Conservation (phyloP, 2,113 vertebrate genomes). For the Beaufortia kweichowensis region DNA sequence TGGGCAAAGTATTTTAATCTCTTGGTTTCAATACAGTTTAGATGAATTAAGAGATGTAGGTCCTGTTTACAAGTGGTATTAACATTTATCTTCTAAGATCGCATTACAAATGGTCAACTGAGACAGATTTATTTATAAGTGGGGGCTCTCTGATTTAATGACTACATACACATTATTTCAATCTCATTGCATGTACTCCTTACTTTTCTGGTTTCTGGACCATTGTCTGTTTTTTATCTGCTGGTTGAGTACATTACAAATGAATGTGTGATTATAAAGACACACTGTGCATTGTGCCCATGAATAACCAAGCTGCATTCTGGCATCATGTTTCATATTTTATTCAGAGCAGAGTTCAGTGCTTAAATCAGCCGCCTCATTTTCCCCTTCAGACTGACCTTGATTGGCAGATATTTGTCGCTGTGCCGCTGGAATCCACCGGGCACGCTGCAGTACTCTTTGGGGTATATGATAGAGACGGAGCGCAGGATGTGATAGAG, state of each 20-base stretch:
- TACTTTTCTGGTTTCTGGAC: no score
- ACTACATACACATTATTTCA: no score
- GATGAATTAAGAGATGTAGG: no score
- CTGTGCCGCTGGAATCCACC: slow-evolving; percentile 88
- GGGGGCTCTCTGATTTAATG: no score
- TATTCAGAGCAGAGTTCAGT: background rate
- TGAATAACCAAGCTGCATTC: background rate
- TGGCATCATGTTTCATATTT: background rate
- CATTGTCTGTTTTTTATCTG: background rate
- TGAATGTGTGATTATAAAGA: no score
- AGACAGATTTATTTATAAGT: no score
- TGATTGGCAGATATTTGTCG: slow-evolving; percentile 91
- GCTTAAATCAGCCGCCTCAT: background rate
- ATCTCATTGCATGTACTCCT: no score
- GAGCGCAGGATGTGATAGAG: slow-evolving; percentile 93
- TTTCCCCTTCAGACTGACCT: slow-evolving; percentile 69
- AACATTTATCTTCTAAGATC: no score
- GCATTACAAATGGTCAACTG: no score
- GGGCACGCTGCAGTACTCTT: slow-evolving; percentile 95
- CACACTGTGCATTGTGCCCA: background rate
- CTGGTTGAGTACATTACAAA: background rate
- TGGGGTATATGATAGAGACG: slow-evolving; percentile 91
- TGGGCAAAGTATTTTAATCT: no score
- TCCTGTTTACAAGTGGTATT: no score
- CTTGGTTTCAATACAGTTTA: no score